phyloP scores from a whole-genome alignment of 1,140 invertebrate species.

The Melipona quadrifasciata region DNA sequence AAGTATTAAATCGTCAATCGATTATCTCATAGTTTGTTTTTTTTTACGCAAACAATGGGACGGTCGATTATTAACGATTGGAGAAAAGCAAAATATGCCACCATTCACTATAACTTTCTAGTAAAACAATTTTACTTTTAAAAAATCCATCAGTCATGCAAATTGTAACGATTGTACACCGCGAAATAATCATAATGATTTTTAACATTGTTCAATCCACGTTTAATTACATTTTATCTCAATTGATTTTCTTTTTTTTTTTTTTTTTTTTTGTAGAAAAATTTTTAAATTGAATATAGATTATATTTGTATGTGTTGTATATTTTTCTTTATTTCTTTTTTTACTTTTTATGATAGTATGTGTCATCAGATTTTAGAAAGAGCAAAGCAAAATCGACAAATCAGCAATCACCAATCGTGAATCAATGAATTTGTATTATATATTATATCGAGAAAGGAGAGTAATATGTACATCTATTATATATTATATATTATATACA shows the following conservation, averaged over 20 bases:
- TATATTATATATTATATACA: constrained; percentile 22
- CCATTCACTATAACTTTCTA: constrained; percentile 63
- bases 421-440: constrained; percentile 39
- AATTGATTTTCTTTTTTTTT: not conserved
- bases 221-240: not conserved
- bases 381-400: constrained; percentile 20
- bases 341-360: not conserved
- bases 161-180: not conserved
- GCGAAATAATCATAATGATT: not conserved
- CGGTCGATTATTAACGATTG: constrained; percentile 39
- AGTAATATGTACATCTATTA: constrained; percentile 23
- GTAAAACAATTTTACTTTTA: constrained; percentile 65
- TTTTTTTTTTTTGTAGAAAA: constrained; percentile 5
- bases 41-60: constrained; percentile 15
- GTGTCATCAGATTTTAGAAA: constrained; percentile 1
- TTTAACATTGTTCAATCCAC: not conserved
- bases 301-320: not conserved
- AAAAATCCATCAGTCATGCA: constrained; percentile 69
- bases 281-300: constrained; percentile 16
- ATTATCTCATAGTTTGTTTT: constrained; percentile 42
- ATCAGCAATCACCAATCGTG: constrained; percentile 25
- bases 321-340: not conserved
- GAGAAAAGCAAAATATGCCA: constrained; percentile 34
- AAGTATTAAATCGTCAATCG: constrained; percentile 44
- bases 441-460: not conserved